Evolutionary conservation across 2,888 invertebrate genomes (phyloP), one percentile per base, ranked within the genome.

Genomic region (Macaria notata): DNA sequence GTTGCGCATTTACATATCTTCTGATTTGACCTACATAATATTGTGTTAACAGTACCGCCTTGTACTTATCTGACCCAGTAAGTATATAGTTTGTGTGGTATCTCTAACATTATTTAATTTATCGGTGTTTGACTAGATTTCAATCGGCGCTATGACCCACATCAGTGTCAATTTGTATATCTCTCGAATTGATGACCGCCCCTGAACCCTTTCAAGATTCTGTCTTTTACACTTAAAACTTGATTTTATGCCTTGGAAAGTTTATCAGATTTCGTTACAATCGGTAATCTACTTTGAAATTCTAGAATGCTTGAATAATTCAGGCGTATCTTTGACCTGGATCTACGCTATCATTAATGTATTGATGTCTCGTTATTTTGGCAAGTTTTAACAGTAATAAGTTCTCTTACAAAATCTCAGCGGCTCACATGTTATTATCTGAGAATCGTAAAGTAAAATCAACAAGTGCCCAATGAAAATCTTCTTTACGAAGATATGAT

Each of bases 401-500:
- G 1, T 19, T 1, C 19, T 19, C 19, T 19, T 19, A 19, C 19
- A 19, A 19, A 19, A 19, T 19, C 19, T 19, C 19, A 19, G 19
- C 19, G 19, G 19, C 19, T 19, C 19, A 19, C 19, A 41, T 31
- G 8, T 42, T 48, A 50, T 47, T 54, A 50, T 46, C 42, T 39
- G 31, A 47, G 49, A 36, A 36, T 42, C 39, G 33, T 3, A 41
- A 9, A 59, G 45, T 9, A 45, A 49, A 55, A 39, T 44, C 47
- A 59, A 51, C 50, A 29, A 39, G 49, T 59, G 55, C 68, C 67
- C 29, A 29, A 44, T 29, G 9, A 44, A 54, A 65, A 67, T 59
- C 59, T 64, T 58, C 58, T 68, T 65, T 65, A 61, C 68, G 44
- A 49, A 48, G 68, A 68, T 64, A 72, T 67, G 64, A 72, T 65